phyloP scores from a whole-genome alignment of 2,113 vertebrate genomes.

The Esox niger region DNA sequence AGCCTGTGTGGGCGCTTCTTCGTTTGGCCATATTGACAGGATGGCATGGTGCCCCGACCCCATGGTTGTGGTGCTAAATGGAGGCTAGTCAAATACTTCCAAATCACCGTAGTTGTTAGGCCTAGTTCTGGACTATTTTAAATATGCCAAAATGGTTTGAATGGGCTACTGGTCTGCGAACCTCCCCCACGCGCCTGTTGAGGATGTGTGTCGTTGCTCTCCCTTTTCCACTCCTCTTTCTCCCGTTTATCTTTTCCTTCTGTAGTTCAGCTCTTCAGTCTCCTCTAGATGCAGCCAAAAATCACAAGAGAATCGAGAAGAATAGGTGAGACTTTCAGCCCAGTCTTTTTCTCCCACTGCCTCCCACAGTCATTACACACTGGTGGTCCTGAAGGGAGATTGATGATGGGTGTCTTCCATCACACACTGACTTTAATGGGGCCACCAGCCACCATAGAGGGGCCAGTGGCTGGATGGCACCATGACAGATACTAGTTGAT shows the following conservation, averaged over 20 bases:
- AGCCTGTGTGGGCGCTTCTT: neutral
- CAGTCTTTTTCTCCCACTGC: slow-evolving; percentile 20
- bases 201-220: too few relatives aligned
- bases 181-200: too few relatives aligned
- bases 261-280: too few relatives aligned
- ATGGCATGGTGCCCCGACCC: neutral
- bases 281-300: too few relatives aligned
- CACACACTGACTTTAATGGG: slow-evolving; percentile 41
- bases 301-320: neutral
- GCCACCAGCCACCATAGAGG: slow-evolving; percentile 24
- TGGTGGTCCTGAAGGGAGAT: slow-evolving; percentile 50
- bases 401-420: slow-evolving; percentile 37
- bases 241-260: too few relatives aligned
- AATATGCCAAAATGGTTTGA: too few relatives aligned
- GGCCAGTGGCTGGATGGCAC: neutral
- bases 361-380: slow-evolving; percentile 32
- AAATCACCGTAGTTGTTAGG: too few relatives aligned
- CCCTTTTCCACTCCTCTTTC: neutral
- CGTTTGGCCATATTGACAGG: neutral
- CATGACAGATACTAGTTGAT: neutral
- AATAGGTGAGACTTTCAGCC: neutral
- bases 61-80: neutral
- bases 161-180: too few relatives aligned
- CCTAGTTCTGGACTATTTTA: too few relatives aligned
- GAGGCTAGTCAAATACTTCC: too few relatives aligned